Conservation (phyloP, 1,140 invertebrate genomes). For the Drosophila ambigua region DNA sequence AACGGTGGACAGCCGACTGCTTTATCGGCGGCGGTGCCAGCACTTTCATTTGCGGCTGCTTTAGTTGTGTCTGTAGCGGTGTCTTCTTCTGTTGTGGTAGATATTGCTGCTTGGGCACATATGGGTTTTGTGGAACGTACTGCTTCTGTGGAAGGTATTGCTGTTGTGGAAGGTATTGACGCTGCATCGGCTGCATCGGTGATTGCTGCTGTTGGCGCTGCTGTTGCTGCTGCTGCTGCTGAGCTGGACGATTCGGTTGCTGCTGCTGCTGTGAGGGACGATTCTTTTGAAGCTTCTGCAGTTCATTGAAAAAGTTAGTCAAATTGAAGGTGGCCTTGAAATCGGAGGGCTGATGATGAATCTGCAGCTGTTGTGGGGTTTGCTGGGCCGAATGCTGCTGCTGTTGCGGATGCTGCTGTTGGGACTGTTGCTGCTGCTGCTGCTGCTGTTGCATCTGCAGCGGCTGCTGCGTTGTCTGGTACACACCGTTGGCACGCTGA, state of each 20-base stretch:
- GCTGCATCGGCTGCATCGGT: constrained; percentile 7
- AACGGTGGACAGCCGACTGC: constrained; percentile 28
- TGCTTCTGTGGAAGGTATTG: constrained; percentile 5
- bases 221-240: constrained; percentile 12
- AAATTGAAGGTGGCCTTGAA: constrained; percentile 50
- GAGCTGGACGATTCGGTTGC: constrained; percentile 5
- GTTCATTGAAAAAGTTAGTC: constrained; percentile 48
- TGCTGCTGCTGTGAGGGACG: constrained; percentile 1
- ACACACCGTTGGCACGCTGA: constrained; percentile 5
- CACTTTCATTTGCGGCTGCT: not conserved
- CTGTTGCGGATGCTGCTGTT: not conserved
- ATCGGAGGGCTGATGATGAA: constrained; percentile 8
- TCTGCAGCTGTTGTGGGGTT: constrained; percentile 1
- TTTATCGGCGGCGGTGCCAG: not conserved
- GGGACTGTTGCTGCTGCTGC: constrained; percentile 4
- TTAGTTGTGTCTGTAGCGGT: constrained; percentile 1
- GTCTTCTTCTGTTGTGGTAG: constrained; percentile 5
- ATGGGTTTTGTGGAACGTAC: constrained; percentile 4
- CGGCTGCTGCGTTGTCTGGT: constrained; percentile 7
- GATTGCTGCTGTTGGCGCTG: constrained; percentile 1
- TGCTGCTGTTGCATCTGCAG: constrained; percentile 6
- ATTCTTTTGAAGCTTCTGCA: constrained; percentile 46
- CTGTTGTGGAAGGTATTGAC: constrained; percentile 9
- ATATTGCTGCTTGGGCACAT: not conserved
- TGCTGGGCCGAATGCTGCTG: not conserved